Evolutionary conservation across 1,140 invertebrate species (phyloP), one percentile per base, ranked within the genome.

Genomic region (Drosophila triauraria): DNA sequence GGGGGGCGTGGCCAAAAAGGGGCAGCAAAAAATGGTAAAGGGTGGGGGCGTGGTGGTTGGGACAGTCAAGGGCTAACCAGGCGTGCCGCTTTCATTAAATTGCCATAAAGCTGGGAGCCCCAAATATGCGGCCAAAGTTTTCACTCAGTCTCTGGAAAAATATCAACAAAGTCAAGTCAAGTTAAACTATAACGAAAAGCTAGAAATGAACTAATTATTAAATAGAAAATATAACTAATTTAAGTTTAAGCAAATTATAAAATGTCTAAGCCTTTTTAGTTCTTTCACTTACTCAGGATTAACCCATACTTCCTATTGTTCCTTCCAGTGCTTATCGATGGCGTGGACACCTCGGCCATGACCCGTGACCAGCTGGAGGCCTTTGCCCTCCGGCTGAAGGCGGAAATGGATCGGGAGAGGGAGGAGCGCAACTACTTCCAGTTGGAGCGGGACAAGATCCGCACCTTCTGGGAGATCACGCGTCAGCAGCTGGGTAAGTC

Each of bases 391-490:
- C 95, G 96, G 83, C 95, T 99, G n/a, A 95, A 97, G 85, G 97
- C 98, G 82, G 98, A 99, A 93, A 94, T 99, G 91, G 98, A 99
- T 87, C 95, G 97, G 48, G 98, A 99, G 93, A 94, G 98, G 80
- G 98, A 99, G 93, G 98, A 99, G 93, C 94, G 98, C 77, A 99
- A 99, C 93, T 99, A 97, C 91, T 99, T 99, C 83, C 98, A 99
- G 94, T 92, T 99, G 56, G 98, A 99, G 93, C 94, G 98, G 79
- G 98, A 99, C 92, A 98, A 98, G 93, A 95, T 99, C 15, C 95
- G 97, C 72, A 97, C 97, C 32, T 98, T 98, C 93, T 99, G 98
- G 98, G 98, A 99, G 93, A 97, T 98, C 50, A 91, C 93, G 17
- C 65, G 79, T n/a, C 85, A 87, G 47, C 87, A 93, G 77, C 61